phyloP scores from a whole-genome alignment of 2,113 vertebrate genomes.

The Callospermophilus lateralis region DNA sequence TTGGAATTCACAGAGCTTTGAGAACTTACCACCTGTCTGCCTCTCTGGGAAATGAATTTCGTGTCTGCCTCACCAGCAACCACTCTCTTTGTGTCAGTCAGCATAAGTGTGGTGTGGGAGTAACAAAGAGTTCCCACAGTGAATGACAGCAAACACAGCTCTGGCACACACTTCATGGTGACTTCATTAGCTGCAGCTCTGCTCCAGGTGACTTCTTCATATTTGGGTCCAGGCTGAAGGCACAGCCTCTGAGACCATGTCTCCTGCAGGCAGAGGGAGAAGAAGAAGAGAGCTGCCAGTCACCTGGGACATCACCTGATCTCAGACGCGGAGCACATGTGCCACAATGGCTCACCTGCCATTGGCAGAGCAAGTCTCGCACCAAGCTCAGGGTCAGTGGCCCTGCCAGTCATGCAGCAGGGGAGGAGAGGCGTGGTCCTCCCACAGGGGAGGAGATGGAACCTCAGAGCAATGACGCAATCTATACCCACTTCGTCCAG shows the following conservation, averaged over 20 bases:
- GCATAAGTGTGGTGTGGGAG: neutral
- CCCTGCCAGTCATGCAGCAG: neutral
- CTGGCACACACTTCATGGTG: rapidly evolving
- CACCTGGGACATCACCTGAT: neutral
- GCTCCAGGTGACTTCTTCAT: neutral
- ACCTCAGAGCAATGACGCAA: too few species aligned
- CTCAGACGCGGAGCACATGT: too few species aligned
- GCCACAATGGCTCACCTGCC: neutral
- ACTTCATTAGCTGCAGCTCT: neutral
- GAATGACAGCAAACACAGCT: rapidly evolving
- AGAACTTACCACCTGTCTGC: neutral
- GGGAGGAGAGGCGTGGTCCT: neutral
- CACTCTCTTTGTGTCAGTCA: neutral
- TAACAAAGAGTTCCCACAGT: neutral
- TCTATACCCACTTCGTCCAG: neutral
- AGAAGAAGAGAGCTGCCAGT: neutral
- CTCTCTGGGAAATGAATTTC: neutral
- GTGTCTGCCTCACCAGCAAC: neutral
- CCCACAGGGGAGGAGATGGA: too few species aligned
- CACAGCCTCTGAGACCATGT: neutral
- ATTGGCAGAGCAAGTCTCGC: neutral
- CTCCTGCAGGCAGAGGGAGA: neutral
- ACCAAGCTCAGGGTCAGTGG: neutral
- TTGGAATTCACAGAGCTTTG: neutral
- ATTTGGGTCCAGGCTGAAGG: neutral